These are phyloP conservation scores for Procambarus clarkii DNA, from an alignment of 1,140 invertebrate genomes.

Conservation along the genomic window DNA sequence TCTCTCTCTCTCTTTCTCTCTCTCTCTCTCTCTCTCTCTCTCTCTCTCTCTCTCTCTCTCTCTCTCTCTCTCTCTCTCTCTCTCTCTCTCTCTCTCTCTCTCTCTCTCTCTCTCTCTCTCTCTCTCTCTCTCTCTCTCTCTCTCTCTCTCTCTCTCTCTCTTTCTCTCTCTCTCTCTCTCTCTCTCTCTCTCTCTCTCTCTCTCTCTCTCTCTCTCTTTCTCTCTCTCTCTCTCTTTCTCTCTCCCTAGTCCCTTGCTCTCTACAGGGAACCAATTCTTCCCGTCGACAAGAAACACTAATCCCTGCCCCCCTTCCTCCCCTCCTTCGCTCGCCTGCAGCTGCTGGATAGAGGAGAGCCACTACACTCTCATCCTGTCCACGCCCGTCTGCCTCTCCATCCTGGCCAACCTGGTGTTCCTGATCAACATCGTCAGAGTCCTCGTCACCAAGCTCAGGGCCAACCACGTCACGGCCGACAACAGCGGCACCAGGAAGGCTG, in stretches of 20 bases:
- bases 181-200: too few relatives aligned
- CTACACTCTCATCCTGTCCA: constrained; percentile 84
- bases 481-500: constrained; percentile 77
- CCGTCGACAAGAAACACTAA: neutral
- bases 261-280: neutral
- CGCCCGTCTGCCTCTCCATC: constrained; percentile 87
- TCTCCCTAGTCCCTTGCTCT: neutral
- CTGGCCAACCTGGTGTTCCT: constrained; percentile 92
- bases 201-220: neutral
- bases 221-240: neutral
- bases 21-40: too few relatives aligned
- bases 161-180: too few relatives aligned
- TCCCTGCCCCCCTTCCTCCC: too few relatives aligned
- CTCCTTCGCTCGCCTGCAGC: constrained; percentile 79
- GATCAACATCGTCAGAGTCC: constrained; percentile 93
- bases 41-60: too few relatives aligned
- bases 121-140: too few relatives aligned
- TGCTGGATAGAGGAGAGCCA: constrained; percentile 89
- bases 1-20: too few relatives aligned
- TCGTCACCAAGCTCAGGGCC: constrained; percentile 86
- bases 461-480: constrained; percentile 63
- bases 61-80: too few relatives aligned
- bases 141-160: too few relatives aligned
- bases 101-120: too few relatives aligned
- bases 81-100: too few relatives aligned